Evolutionary conservation across 2,113 vertebrate genomes (phyloP).

Genomic region (Gambusia affinis): DNA sequence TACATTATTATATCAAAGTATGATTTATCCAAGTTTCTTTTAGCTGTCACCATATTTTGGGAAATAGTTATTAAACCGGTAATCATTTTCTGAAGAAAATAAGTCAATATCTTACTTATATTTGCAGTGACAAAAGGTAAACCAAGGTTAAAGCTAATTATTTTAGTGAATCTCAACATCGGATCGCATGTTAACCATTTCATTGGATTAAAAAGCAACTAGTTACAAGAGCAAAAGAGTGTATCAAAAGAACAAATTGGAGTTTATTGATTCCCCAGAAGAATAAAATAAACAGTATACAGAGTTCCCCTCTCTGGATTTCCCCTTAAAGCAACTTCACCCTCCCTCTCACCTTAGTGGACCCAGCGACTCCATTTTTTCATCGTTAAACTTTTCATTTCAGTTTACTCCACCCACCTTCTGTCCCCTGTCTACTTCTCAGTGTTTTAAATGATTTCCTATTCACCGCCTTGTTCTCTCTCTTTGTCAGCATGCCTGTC

Average conservation of each 20-base stretch:
- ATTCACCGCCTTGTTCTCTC: conserved; percentile 1
- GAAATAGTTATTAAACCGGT: not conserved
- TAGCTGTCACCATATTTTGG: not conserved
- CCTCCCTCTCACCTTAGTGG: conserved; percentile 37
- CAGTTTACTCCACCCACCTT: not conserved
- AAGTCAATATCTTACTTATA: not conserved
- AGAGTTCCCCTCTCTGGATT: conserved; percentile 47
- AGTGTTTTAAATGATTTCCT: conserved; percentile 32
- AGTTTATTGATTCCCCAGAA: conserved; percentile 50
- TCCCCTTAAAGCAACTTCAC: conserved; percentile 64
- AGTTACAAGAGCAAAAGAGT: not conserved
- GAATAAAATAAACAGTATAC: conserved; percentile 48
- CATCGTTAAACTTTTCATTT: conserved; percentile 16
- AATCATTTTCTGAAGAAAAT: not conserved
- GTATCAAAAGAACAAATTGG: not conserved
- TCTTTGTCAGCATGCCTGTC: conserved; percentile 10
- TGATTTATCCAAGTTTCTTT: not conserved
- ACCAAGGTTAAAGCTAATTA: not conserved
- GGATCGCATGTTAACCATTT: not conserved
- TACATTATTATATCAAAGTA: not conserved
- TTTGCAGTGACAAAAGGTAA: not conserved
- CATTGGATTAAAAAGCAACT: conserved; percentile 5
- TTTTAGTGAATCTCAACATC: conserved; percentile 1
- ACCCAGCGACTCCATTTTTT: conserved; percentile 1
- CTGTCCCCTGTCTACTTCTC: not conserved